Conservation (phyloP, 2,113 vertebrate species). For the Apus apus region DNA sequence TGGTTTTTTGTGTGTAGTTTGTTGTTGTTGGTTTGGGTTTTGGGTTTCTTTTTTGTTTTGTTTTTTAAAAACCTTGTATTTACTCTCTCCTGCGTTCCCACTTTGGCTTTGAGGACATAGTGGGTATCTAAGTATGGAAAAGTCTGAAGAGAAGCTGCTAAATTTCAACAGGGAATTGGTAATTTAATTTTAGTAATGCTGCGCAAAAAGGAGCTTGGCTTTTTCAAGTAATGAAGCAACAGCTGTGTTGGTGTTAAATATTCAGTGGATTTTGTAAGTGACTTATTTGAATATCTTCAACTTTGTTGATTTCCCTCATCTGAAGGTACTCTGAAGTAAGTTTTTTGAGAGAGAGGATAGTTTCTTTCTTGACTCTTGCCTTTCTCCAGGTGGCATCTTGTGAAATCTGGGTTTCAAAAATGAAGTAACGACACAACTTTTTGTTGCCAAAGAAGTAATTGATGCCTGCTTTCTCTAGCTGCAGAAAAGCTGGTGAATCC, state of each 20-base stretch:
- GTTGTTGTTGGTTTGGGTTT: no score
- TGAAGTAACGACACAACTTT: not conserved
- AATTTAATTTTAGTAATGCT: conserved; percentile 34
- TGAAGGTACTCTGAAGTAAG: not conserved
- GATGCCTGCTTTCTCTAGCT: not conserved
- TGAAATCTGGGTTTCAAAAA: not conserved
- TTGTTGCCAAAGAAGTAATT: not conserved
- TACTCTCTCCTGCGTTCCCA: not conserved
- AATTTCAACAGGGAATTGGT: conserved; percentile 21
- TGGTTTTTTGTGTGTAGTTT: no score
- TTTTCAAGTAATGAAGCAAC: not conserved
- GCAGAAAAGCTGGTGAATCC: not conserved
- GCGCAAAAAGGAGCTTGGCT: not conserved
- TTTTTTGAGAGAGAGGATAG: not conserved
- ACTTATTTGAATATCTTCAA: conserved; percentile 6
- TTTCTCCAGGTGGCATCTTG: not conserved
- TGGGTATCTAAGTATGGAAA: conserved; percentile 33
- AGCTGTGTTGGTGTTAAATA: conserved; percentile 57
- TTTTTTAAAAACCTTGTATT: not conserved
- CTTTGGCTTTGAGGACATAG: conserved; percentile 1
- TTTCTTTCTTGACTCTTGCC: not conserved
- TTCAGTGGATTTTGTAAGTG: conserved; percentile 14
- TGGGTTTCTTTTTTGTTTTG: no score
- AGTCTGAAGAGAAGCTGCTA: conserved; percentile 1
- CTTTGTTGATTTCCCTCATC: not conserved